phyloP scores from a whole-genome alignment of 2,113 vertebrate species.

The Elgaria multicarinata region DNA sequence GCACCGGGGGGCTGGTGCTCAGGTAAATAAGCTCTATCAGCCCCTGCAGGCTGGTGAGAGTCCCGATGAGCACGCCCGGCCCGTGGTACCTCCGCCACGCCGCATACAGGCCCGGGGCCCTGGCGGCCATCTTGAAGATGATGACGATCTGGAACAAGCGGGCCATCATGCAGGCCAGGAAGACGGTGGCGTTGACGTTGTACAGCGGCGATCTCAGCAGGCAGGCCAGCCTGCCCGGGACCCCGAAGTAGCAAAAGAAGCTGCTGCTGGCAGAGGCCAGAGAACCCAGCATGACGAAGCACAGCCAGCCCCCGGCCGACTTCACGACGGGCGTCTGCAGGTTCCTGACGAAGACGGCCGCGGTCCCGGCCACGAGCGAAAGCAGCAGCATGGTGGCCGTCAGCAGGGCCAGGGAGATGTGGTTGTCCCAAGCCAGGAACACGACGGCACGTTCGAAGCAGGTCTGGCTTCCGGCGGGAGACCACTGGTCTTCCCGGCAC shows the following conservation, averaged over 20 bases:
- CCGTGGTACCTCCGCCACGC: constrained; percentile 82
- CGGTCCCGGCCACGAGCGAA: constrained; percentile 59
- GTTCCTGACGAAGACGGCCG: constrained; percentile 77
- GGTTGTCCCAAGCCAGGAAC: constrained; percentile 76
- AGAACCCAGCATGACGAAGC: constrained; percentile 86
- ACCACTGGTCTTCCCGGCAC: constrained; percentile 82
- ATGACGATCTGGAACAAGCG: constrained; percentile 87
- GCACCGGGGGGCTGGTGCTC: constrained; percentile 51
- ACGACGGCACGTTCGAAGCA: constrained; percentile 75
- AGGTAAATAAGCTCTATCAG: constrained; percentile 63
- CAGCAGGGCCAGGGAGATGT: constrained; percentile 72
- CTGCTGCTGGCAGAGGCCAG: constrained; percentile 75
- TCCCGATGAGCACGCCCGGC: constrained; percentile 74
- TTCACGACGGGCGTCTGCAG: constrained; percentile 83
- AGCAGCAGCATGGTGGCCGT: constrained; percentile 53
- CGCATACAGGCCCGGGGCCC: constrained; percentile 72
- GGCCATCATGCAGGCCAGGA: constrained; percentile 83
- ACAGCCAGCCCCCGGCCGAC: constrained; percentile 85
- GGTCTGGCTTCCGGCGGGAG: constrained; percentile 70
- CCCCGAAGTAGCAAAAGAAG: constrained; percentile 81
- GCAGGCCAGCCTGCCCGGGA: constrained; percentile 72
- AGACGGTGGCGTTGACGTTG: constrained; percentile 76
- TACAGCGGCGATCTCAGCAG: constrained; percentile 76
- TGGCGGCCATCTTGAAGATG: constrained; percentile 87
- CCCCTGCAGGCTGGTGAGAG: constrained; percentile 66